phyloP scores from a whole-genome alignment of 2,113 vertebrate species.

The Pseudorasbora parva region DNA sequence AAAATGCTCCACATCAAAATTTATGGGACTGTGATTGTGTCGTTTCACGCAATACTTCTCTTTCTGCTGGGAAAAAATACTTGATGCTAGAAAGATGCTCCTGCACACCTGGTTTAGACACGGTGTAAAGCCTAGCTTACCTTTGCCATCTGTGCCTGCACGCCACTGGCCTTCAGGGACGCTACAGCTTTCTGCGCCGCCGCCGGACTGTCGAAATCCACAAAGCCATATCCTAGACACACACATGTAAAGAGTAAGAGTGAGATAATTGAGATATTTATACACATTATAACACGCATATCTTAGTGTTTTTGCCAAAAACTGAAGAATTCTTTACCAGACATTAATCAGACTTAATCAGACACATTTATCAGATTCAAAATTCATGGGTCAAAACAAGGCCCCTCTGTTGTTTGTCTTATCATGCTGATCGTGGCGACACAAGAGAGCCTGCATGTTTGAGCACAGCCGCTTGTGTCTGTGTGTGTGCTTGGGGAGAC shows the following conservation, averaged over 20 bases:
- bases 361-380: constrained; percentile 26
- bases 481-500: constrained; percentile 22
- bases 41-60: not conserved
- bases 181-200: constrained; percentile 99
- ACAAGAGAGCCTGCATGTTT: constrained; percentile 32
- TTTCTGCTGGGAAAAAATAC: not conserved
- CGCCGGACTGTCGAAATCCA: constrained; percentile 98
- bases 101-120: not conserved
- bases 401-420: constrained; percentile 14
- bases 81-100: not conserved
- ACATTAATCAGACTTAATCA: constrained; percentile 26
- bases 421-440: constrained; percentile 34
- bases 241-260: constrained; percentile 46
- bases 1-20: not conserved
- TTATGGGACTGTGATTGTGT: not conserved
- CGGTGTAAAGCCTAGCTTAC: constrained; percentile 73
- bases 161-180: constrained; percentile 96
- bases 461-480: constrained; percentile 28
- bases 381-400: constrained; percentile 20
- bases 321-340: not conserved
- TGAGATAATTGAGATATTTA: constrained; percentile 30
- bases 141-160: constrained; percentile 99
- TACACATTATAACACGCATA: not conserved
- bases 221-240: constrained; percentile 93
- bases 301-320: constrained; percentile 28